Evolutionary conservation across 2,888 invertebrate species (phyloP).

Genomic region (Drosophila fungiperda): DNA sequence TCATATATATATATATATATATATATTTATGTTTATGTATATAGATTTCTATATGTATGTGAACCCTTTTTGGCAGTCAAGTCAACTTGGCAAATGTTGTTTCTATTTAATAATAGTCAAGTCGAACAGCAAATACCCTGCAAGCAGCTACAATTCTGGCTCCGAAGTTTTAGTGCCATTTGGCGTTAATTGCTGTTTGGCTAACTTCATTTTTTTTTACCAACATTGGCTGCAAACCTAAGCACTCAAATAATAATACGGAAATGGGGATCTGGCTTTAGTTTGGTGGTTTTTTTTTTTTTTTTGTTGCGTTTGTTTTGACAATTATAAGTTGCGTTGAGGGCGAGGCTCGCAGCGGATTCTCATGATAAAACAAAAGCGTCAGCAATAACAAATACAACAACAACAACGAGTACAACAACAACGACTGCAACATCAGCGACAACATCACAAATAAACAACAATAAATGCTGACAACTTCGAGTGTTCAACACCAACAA

Average conservation of each 20-base stretch:
- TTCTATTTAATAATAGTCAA: background rate
- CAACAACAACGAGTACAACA: conserved; percentile 9
- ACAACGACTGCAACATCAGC: conserved; percentile 1
- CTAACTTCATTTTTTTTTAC: background rate
- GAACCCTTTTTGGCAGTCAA: conserved; percentile 52
- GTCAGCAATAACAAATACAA: conserved; percentile 37
- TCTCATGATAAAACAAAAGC: conserved; percentile 60
- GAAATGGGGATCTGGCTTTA: conserved; percentile 39
- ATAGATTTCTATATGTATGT: conserved; percentile 7
- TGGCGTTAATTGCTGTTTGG: background rate
- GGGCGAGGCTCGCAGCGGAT: conserved; percentile 4
- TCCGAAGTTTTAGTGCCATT: background rate
- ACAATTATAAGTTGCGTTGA: conserved; percentile 65
- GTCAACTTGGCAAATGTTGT: conserved; percentile 25
- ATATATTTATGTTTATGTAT: background rate
- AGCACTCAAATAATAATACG: conserved; percentile 33
- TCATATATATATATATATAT: background rate
- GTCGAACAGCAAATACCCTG: conserved; percentile 18
- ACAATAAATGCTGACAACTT: conserved; percentile 36
- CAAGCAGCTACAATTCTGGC: background rate
- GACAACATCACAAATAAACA: conserved; percentile 8
- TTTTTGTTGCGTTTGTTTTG: conserved; percentile 27
- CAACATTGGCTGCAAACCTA: conserved; percentile 1
- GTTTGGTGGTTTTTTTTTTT: background rate
- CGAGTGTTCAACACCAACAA: conserved; percentile 31